Percentiles rank a stretch among this genome's conserved stretches.
These are phyloP conservation scores for Hypomecis atomaria DNA, from an alignment of 2,888 invertebrate genomes.

Conservation along the genomic window DNA sequence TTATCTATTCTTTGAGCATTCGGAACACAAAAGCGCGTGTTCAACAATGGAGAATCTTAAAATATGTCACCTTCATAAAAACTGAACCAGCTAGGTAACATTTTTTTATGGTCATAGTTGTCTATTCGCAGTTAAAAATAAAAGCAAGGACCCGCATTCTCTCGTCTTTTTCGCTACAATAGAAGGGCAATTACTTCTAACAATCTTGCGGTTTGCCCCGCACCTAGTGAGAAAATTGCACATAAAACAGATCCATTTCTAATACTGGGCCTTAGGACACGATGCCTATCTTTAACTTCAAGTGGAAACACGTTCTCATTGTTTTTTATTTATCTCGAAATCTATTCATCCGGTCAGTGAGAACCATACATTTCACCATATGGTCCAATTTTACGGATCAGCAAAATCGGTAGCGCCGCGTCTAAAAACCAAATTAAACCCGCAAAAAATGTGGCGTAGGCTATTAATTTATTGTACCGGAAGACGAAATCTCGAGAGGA, in stretches of 20 bases:
- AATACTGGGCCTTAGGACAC: slow-evolving; percentile 59
- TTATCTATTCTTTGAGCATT: slow-evolving; percentile 78
- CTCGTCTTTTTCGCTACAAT: slow-evolving; percentile 64
- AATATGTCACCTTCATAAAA: slow-evolving; percentile 69
- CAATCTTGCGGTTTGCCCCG: slow-evolving; percentile 78
- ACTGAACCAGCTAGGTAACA: slow-evolving; percentile 55
- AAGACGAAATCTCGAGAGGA: slow-evolving; percentile 84
- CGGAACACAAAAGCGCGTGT: slow-evolving; percentile 70
- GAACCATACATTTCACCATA: slow-evolving; percentile 58
- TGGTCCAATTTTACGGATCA: slow-evolving; percentile 60
- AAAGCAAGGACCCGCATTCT: slow-evolving; percentile 71
- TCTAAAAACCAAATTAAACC: slow-evolving; percentile 63
- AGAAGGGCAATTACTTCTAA: slow-evolving; percentile 78
- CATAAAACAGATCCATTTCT: slow-evolving; percentile 72
- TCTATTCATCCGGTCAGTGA: slow-evolving; percentile 67
- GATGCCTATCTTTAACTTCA: slow-evolving; percentile 50
- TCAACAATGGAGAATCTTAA: slow-evolving; percentile 72
- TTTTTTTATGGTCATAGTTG: slow-evolving; percentile 57
- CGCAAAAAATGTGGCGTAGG: slow-evolving; percentile 66
- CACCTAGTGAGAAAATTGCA: slow-evolving; percentile 74
- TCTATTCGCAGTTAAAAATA: slow-evolving; percentile 57
- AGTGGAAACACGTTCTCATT: slow-evolving; percentile 64
- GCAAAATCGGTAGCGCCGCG: slow-evolving; percentile 64
- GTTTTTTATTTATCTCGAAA: slow-evolving; percentile 49
- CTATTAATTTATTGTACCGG: slow-evolving; percentile 82